phyloP scores from a whole-genome alignment of 2,888 invertebrate species.

The Apamea sordens region DNA sequence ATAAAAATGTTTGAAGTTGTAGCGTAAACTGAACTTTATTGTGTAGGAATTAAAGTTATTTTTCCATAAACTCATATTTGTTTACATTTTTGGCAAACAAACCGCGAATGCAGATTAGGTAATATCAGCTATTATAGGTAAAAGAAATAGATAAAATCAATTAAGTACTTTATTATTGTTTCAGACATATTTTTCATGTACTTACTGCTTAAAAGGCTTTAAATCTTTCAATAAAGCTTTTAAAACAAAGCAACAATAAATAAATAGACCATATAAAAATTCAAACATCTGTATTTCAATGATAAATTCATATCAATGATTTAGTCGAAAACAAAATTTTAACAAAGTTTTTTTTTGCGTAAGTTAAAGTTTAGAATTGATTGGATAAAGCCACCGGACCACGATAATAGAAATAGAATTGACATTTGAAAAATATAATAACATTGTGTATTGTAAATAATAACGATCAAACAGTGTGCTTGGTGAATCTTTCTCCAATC shows the following conservation, averaged over 20 bases:
- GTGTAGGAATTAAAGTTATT: too few relatives aligned
- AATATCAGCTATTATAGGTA: conserved; percentile 1
- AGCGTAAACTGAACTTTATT: too few relatives aligned
- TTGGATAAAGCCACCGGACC: conserved; percentile 86
- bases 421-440: conserved; percentile 72
- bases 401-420: conserved; percentile 62
- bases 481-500: conserved; percentile 85
- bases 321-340: conserved; percentile 88
- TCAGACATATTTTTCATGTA: conserved; percentile 61
- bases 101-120: not conserved
- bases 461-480: conserved; percentile 73
- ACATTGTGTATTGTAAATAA: conserved; percentile 76
- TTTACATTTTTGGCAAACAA: too few relatives aligned
- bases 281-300: conserved; percentile 89
- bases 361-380: conserved; percentile 82
- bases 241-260: conserved; percentile 66
- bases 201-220: conserved; percentile 60
- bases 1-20: too few relatives aligned
- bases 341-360: conserved; percentile 84
- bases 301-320: conserved; percentile 88
- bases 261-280: conserved; percentile 80
- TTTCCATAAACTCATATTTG: too few relatives aligned
- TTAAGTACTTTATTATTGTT: conserved; percentile 64
- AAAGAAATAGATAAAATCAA: conserved; percentile 56
- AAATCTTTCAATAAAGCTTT: conserved; percentile 60